Percentiles rank a stretch among this genome's conserved stretches.
These are phyloP conservation scores for Hymenopus coronatus DNA, from an alignment of 2,888 invertebrate genomes.

Conservation along the genomic window DNA sequence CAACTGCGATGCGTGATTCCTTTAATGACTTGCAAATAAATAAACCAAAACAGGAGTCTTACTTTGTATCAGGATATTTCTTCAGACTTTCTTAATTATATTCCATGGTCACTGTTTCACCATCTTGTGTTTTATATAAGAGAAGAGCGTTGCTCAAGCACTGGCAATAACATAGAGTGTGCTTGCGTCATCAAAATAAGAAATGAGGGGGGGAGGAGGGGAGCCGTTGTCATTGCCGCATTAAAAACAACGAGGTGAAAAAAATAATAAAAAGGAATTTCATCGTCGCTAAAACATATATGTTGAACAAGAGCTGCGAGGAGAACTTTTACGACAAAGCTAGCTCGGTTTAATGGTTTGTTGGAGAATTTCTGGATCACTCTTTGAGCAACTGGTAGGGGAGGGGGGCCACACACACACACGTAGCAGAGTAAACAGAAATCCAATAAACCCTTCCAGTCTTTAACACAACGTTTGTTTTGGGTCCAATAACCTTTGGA, in stretches of 20 bases:
- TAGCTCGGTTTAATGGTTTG: background rate
- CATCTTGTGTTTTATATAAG: background rate
- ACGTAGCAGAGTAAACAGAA: background rate
- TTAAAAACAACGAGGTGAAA: background rate
- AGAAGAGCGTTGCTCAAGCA: background rate
- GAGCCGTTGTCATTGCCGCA: background rate
- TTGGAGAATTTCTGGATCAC: background rate
- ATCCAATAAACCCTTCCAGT: background rate
- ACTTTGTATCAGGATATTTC: background rate
- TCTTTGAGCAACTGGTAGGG: background rate
- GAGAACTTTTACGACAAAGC: background rate
- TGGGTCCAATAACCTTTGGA: background rate
- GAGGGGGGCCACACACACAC: background rate
- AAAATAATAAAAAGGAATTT: background rate
- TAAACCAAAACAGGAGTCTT: background rate
- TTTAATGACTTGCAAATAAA: background rate
- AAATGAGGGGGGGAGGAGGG: background rate
- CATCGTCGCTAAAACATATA: background rate
- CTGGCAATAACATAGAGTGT: background rate
- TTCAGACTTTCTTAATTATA: background rate
- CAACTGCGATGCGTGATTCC: background rate
- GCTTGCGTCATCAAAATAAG: background rate
- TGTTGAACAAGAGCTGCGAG: background rate
- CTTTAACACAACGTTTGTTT: background rate
- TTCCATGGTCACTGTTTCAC: background rate